These are phyloP conservation scores for Drosophila mulleri DNA, from an alignment of 2,888 invertebrate genomes.

Conservation along the genomic window DNA sequence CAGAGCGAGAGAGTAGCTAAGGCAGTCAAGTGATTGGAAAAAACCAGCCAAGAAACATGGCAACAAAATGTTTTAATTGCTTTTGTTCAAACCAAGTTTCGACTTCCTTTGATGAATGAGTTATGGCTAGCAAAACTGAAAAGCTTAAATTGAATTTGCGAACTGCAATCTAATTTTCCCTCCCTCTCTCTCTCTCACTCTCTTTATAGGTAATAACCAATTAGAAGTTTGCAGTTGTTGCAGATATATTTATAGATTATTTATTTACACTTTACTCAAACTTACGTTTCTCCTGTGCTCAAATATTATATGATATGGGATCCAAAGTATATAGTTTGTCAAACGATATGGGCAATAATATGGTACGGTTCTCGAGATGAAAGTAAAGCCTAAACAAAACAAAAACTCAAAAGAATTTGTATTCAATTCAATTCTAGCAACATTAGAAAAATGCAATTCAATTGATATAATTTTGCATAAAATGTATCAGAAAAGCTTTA, in stretches of 20 bases:
- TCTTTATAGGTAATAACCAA: background rate
- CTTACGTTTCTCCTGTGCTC: no score
- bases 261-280: no score
- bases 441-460: background rate
- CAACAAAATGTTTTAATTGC: conserved; percentile 71
- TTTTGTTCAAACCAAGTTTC: conserved; percentile 50
- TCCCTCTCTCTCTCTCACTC: no score
- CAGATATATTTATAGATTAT: background rate
- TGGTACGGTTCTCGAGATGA: no score
- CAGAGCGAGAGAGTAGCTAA: background rate
- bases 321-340: no score
- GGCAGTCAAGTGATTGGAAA: conserved; percentile 19
- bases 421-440: no score
- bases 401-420: no score
- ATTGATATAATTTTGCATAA: no score
- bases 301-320: no score
- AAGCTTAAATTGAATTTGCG: conserved; percentile 59
- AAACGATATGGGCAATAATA: no score
- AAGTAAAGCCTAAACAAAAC: no score
- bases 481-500: background rate
- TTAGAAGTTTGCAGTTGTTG: background rate
- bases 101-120: conserved; percentile 61
- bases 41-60: conserved; percentile 36
- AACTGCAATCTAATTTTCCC: conserved; percentile 1
- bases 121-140: conserved; percentile 45